Conservation (phyloP, 2,797 vertebrate species). For the Siniperca undulata region DNA sequence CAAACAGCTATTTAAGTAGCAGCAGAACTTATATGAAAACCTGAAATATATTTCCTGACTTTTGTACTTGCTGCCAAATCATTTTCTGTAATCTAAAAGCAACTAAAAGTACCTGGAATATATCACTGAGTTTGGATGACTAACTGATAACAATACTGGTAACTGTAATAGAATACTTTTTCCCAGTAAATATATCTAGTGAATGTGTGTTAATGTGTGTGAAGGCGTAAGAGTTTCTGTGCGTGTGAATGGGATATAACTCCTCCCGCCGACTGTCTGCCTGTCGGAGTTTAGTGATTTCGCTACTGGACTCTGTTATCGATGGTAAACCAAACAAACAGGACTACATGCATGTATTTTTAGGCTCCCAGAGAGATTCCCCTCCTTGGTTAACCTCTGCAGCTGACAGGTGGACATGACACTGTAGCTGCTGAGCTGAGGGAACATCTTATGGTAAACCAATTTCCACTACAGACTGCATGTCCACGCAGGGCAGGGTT, state of each 20-base stretch:
- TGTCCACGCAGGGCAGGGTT: slow-evolving; percentile 35
- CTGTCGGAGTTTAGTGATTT: background rate
- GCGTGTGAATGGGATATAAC: background rate
- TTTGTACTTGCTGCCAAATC: background rate
- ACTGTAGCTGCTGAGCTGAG: slow-evolving; percentile 41
- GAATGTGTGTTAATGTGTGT: background rate
- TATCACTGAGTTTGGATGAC: background rate
- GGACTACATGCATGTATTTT: slow-evolving; percentile 52
- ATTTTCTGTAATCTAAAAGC: too few species aligned
- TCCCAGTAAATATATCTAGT: background rate
- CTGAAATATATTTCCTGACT: background rate
- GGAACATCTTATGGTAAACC: slow-evolving; percentile 35
- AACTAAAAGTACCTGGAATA: too few species aligned
- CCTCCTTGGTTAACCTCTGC: slow-evolving; percentile 36
- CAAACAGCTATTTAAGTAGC: background rate
- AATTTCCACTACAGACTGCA: slow-evolving; percentile 35
- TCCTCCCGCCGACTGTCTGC: slow-evolving; percentile 7
- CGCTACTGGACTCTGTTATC: slow-evolving; percentile 34
- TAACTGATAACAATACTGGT: background rate
- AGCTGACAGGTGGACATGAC: slow-evolving; percentile 58
- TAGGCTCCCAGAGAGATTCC: slow-evolving; percentile 45
- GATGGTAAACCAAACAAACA: slow-evolving; percentile 53
- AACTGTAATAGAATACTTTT: background rate
- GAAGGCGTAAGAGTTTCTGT: background rate
- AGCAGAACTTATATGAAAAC: background rate